A percentile compares a stretch with the other conserved stretches of the same genome.
Evolutionary conservation across 2,113 vertebrate species (phyloP).

Genomic region (Festucalex cinctus): DNA sequence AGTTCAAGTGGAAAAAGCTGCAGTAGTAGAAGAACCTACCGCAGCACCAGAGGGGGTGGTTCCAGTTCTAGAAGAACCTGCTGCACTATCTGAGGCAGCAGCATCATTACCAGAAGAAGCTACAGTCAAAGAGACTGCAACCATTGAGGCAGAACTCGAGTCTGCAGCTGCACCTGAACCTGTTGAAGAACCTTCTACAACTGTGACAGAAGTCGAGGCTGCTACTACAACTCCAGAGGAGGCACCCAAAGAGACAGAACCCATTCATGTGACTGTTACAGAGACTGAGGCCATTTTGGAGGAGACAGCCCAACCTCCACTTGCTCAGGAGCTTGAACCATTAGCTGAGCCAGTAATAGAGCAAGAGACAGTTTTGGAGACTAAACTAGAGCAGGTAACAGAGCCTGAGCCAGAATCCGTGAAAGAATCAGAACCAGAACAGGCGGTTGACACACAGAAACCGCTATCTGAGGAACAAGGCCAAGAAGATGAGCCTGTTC

Average conservation of each 20-base stretch:
- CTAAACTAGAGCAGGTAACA: constrained; percentile 19
- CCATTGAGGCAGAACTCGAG: constrained; percentile 22
- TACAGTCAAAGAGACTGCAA: constrained; percentile 5
- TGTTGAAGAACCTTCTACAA: constrained; percentile 27
- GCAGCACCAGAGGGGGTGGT: not conserved
- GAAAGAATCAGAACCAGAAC: constrained; percentile 2
- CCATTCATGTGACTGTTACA: constrained; percentile 39
- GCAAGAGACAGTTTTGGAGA: constrained; percentile 9
- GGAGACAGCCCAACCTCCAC: constrained; percentile 31
- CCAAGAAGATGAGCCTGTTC: constrained; percentile 32
- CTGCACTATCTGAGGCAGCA: not conserved
- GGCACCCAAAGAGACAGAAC: constrained; percentile 32
- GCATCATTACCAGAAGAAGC: constrained; percentile 8
- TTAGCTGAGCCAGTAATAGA: constrained; percentile 20
- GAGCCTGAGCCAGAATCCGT: constrained; percentile 19
- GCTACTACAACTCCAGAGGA: constrained; percentile 9
- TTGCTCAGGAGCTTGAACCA: constrained; percentile 23
- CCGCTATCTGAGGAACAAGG: constrained; percentile 24
- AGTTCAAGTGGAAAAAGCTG: not conserved
- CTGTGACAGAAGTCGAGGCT: constrained; percentile 25
- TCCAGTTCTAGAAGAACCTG: not conserved
- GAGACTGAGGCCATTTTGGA: constrained; percentile 38
- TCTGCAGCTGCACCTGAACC: constrained; percentile 21
- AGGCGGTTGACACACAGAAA: constrained; percentile 12
- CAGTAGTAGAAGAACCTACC: constrained; percentile 8